These are phyloP conservation scores for Rattus norvegicus DNA, from an alignment of 2,113 vertebrate species.

Conservation along the genomic window GRCr8 NC_086032.1:106538501-106539000, in stretches of 20 bases:
- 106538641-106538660: not conserved
- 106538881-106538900: no score
- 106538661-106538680: conserved; percentile 1
- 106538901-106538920: not conserved
- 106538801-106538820: not conserved
- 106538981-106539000: no score
- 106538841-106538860: not conserved
- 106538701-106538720: not conserved
- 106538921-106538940: not conserved
- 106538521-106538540: no score
- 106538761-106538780: conserved; percentile 1
- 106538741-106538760: not conserved
- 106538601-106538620: no score
- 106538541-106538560: no score
- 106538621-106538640: no score
- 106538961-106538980: not conserved
- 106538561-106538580: no score
- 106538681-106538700: not conserved
- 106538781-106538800: not conserved
- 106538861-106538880: not conserved
- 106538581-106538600: no score
- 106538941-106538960: not conserved
- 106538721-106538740: conserved; percentile 18
- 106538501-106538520: no score
- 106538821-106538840: not conserved